These are phyloP conservation scores for Drosophila prosaltans DNA, from an alignment of 1,140 invertebrate genomes.

Conservation along the genomic window DNA sequence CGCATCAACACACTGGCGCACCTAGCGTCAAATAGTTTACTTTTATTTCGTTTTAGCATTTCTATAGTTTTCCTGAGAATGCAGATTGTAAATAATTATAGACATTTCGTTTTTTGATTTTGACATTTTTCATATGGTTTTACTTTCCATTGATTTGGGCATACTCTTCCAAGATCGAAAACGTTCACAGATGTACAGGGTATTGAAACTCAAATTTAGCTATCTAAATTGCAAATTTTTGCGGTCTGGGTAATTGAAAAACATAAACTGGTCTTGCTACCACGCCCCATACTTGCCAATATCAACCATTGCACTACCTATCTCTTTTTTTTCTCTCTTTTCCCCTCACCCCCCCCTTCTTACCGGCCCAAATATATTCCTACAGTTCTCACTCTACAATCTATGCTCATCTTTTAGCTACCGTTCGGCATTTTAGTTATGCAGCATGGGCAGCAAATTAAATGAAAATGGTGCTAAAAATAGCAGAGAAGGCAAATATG, in stretches of 20 bases:
- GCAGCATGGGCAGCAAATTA: slow-evolving; percentile 78
- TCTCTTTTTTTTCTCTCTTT: too few relatives aligned
- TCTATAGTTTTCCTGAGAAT: too few relatives aligned
- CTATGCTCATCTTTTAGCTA: slow-evolving; percentile 33
- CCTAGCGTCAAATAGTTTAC: too few relatives aligned
- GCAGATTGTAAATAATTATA: too few relatives aligned
- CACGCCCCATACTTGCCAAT: background rate
- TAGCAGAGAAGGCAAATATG: slow-evolving; percentile 61
- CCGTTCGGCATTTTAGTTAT: slow-evolving; percentile 70
- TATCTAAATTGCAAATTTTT: slow-evolving; percentile 79
- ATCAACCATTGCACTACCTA: too few relatives aligned
- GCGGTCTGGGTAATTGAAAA: slow-evolving; percentile 75
- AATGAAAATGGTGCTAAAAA: slow-evolving; percentile 78
- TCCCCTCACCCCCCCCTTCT: background rate
- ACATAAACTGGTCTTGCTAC: slow-evolving; percentile 53
- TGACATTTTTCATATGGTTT: too few relatives aligned
- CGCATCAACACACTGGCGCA: too few relatives aligned
- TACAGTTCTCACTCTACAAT: background rate
- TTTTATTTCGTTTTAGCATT: too few relatives aligned
- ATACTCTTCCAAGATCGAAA: too few relatives aligned
- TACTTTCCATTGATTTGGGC: too few relatives aligned
- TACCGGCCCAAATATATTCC: background rate
- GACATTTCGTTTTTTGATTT: too few relatives aligned
- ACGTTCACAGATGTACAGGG: background rate
- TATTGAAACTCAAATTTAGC: slow-evolving; percentile 50